phyloP scores from a whole-genome alignment of 2,113 vertebrate species.

The Apteryx mantelli region DNA sequence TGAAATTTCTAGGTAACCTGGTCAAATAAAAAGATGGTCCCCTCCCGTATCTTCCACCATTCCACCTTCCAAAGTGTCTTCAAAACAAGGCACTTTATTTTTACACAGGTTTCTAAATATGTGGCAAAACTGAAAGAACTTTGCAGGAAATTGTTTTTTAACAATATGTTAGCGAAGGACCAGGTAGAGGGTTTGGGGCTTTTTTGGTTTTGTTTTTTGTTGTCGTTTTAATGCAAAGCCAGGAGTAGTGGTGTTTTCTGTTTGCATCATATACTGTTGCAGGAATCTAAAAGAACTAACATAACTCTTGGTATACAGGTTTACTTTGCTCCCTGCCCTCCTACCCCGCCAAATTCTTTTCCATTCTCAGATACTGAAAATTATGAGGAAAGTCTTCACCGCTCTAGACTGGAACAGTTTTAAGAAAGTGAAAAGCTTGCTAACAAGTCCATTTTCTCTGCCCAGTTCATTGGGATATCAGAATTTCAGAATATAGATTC shows the following conservation, averaged over 20 bases:
- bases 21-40: not conserved
- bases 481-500: not conserved
- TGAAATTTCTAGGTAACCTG: not conserved
- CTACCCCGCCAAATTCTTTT: not conserved
- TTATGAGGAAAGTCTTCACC: not conserved
- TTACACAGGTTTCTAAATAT: not conserved
- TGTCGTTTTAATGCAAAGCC: not conserved
- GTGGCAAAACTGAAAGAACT: not conserved
- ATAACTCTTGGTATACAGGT: not conserved
- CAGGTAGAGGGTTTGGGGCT: not conserved
- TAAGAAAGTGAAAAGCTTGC: not conserved
- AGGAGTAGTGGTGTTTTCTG: not conserved
- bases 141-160: not conserved
- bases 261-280: not conserved
- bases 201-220: not conserved
- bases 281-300: not conserved
- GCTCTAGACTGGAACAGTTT: not conserved
- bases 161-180: not conserved
- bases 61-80: not conserved
- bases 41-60: not conserved
- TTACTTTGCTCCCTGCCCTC: not conserved
- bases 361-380: not conserved
- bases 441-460: not conserved
- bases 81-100: not conserved
- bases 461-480: not conserved